Evolutionary conservation across 2,888 invertebrate genomes (phyloP).

Genomic region (Drosophila bunnanda): DNA sequence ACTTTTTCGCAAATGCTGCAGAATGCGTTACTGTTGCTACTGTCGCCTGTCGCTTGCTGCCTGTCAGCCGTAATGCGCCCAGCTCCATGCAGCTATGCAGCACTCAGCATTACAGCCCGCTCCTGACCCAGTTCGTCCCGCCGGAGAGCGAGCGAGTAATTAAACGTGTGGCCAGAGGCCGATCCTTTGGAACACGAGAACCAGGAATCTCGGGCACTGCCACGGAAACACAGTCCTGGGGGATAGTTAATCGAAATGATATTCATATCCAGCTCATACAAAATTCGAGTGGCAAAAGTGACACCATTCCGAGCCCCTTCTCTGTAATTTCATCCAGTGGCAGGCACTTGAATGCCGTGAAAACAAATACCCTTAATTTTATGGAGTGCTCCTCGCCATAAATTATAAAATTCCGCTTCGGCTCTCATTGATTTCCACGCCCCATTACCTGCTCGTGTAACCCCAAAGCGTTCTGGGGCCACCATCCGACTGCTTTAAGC

Average conservation of each 20-base stretch:
- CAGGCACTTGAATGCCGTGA: slow-evolving; percentile 5
- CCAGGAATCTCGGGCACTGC: slow-evolving; percentile 24
- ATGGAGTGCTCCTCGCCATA: slow-evolving; percentile 17
- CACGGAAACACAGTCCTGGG: slow-evolving; percentile 25
- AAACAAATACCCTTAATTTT: slow-evolving; percentile 3
- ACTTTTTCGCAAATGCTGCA: slow-evolving; percentile 55
- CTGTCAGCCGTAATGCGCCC: slow-evolving; percentile 55
- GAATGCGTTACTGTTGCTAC: slow-evolving; percentile 51
- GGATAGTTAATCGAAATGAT: slow-evolving; percentile 27
- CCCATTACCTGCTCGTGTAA: slow-evolving; percentile 32
- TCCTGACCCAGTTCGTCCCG: slow-evolving; percentile 57
- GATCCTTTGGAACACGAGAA: slow-evolving; percentile 31
- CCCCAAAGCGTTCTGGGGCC: slow-evolving; percentile 3
- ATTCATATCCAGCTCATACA: slow-evolving; percentile 11
- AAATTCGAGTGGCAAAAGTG: slow-evolving; percentile 12
- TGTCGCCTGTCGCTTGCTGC: slow-evolving; percentile 51
- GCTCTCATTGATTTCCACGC: slow-evolving; percentile 41
- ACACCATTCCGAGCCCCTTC: not conserved
- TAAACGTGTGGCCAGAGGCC: slow-evolving; percentile 41
- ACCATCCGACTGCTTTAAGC: slow-evolving; percentile 26
- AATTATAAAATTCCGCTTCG: slow-evolving; percentile 27
- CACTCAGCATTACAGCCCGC: slow-evolving; percentile 34
- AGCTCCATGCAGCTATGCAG: slow-evolving; percentile 12
- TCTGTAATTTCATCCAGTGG: slow-evolving; percentile 13
- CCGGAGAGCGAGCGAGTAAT: slow-evolving; percentile 29